Conservation (phyloP, 2,113 vertebrate species). For the Oryzias melastigma region DNA sequence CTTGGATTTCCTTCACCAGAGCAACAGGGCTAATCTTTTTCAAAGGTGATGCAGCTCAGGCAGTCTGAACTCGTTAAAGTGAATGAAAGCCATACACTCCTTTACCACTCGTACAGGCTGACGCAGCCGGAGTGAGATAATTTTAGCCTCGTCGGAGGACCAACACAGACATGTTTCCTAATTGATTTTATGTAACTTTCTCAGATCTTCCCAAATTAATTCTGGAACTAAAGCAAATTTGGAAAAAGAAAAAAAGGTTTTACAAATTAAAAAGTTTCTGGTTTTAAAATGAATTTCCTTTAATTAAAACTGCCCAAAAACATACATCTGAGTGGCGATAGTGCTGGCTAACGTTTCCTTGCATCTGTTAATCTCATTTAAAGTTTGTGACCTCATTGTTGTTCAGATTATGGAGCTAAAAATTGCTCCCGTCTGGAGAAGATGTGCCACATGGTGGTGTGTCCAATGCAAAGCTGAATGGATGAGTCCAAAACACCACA, state of each 20-base stretch:
- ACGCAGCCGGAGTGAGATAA: conserved; percentile 8
- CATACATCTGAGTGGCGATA: no score
- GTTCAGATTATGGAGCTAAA: conserved; percentile 15
- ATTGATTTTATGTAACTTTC: no score
- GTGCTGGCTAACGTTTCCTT: background rate
- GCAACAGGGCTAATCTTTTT: conserved; percentile 58
- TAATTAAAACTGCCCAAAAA: no score
- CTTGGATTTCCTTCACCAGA: conserved; percentile 22
- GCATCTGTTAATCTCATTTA: conserved; percentile 28
- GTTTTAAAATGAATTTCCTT: no score
- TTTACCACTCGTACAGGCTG: conserved; percentile 19
- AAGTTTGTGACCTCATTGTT: conserved; percentile 29
- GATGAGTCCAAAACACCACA: no score
- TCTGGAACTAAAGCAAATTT: no score
- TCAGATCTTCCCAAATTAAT: no score
- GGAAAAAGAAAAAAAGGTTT: no score
- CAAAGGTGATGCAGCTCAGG: conserved; percentile 52
- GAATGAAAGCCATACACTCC: conserved; percentile 42
- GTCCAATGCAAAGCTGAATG: no score
- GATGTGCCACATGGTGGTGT: background rate
- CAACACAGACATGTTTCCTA: no score
- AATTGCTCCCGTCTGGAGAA: background rate
- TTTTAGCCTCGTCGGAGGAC: conserved; percentile 1
- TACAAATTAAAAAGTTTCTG: no score
- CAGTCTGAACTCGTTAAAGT: conserved; percentile 57